Conservation (phyloP, 2,113 vertebrate genomes). For the Columbina picui region DNA sequence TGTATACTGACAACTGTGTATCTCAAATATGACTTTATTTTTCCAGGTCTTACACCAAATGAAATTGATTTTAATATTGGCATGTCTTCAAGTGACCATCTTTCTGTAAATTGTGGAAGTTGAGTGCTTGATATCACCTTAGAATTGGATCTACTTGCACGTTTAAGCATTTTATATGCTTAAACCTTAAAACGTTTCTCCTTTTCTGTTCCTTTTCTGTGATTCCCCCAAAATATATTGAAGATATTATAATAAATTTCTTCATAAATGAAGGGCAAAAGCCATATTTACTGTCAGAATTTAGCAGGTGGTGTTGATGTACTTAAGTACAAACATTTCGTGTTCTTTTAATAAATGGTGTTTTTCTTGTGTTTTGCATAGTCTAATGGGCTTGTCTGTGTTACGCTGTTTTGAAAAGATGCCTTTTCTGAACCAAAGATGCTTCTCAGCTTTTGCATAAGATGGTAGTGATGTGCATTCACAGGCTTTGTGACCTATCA, state of each 20-base stretch:
- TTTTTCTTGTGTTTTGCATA: not conserved
- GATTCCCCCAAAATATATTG: not conserved
- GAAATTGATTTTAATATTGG: not conserved
- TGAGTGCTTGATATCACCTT: not conserved
- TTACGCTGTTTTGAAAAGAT: not conserved
- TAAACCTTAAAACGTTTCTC: not conserved
- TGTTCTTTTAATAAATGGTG: not conserved
- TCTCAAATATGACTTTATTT: not conserved
- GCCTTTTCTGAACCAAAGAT: not conserved
- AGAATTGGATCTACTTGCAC: not conserved
- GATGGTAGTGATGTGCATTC: fast-evolving
- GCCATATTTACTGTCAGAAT: not conserved
- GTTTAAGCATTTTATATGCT: not conserved
- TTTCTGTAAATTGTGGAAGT: not conserved
- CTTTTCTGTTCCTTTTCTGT: not conserved
- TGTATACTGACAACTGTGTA: not conserved
- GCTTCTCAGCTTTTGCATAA: not conserved
- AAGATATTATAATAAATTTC: not conserved
- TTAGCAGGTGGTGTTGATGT: not conserved
- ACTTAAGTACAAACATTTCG: not conserved
- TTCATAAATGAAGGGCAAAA: not conserved
- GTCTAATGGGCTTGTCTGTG: not conserved
- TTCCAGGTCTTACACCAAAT: not conserved
- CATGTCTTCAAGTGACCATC: not conserved
- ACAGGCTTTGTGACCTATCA: fast-evolving